Base-by-base conservation (phyloP, 2,888 invertebrate species). In the Dasypolia templi region DNA sequence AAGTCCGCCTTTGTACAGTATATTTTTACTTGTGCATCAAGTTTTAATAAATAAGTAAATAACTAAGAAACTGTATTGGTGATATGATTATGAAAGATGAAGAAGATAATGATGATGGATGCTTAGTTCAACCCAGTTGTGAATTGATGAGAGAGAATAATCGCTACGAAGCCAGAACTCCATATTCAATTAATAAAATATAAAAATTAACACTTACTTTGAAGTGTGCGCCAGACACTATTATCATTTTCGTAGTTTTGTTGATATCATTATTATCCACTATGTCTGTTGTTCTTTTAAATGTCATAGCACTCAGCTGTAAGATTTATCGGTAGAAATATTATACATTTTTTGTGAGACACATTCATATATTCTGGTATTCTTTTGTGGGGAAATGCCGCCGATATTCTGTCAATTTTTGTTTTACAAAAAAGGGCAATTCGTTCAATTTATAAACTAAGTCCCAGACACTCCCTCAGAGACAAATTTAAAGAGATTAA, bases 151-250 rank as follows among this genome's bases (percentile, higher is more conserved):
- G 12, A 42, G n/a, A 19, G 11, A 61, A 42, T 42, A 61, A 61
- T 62, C 19, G 19, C 19, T 12, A 42, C 19, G 12, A 26, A 26
- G 42, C 42, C 26, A n/a, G 14, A n/a, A 59, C 35, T 26, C 1
- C 6, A 42, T 6, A 19, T 11, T 14, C 82, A 14, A 44, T 19
- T 53, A 53, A 46, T 49, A 55, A 6, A 63, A 46, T 19, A 11
- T 63, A 32, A 35, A 51, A 35, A 53, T 12, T 7, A n/a, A 19
- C 51, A n/a, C 75, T 86, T 78, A 94, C 94, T 83, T 91, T 93
- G 51, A 89, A 90, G 83, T 93, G 90, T 11, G 87, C 86, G 17
- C 88, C 94, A 51, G 84, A 92, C 0, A 93, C 63, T 0, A 92
- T 67, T 12, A 94, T 58, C 83, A 95, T 91, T 1, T 90, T 91